These are phyloP conservation scores for Drosophila parabipectinata DNA, from an alignment of 1,140 invertebrate genomes.

Conservation along the genomic window DNA sequence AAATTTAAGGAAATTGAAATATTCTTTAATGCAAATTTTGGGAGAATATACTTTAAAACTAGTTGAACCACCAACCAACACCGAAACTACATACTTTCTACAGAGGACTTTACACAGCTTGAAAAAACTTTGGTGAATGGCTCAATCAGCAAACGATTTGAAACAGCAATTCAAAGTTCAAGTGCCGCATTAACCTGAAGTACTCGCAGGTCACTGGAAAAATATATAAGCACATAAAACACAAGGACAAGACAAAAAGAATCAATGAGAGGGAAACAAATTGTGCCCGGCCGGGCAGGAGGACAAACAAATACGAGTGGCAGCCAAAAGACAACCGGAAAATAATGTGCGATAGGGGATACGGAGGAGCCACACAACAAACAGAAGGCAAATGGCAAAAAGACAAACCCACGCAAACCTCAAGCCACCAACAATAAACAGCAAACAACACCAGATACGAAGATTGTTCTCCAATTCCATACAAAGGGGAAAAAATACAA, in stretches of 20 bases:
- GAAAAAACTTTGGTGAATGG: slow-evolving; percentile 3
- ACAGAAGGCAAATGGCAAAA: slow-evolving; percentile 46
- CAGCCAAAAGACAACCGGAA: slow-evolving; percentile 56
- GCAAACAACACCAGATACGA: slow-evolving; percentile 21
- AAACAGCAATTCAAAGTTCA: slow-evolving; percentile 49
- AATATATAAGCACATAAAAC: slow-evolving; percentile 9
- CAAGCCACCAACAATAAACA: slow-evolving; percentile 43
- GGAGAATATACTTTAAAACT: neutral
- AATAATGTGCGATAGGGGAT: slow-evolving; percentile 51
- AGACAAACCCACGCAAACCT: slow-evolving; percentile 45
- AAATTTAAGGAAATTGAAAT: neutral
- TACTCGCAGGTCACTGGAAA: slow-evolving; percentile 29
- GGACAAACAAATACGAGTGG: slow-evolving; percentile 57
- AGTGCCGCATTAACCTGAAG: slow-evolving; percentile 48
- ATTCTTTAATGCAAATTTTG: neutral
- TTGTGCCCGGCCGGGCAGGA: slow-evolving; percentile 40
- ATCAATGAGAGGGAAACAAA: slow-evolving; percentile 58
- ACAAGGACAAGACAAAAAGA: slow-evolving; percentile 23
- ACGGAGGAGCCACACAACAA: slow-evolving; percentile 25
- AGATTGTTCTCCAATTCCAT: slow-evolving; percentile 36
- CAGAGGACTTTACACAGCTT: neutral
- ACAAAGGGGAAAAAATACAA: slow-evolving; percentile 34
- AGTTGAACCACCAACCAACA: neutral
- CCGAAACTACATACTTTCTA: neutral
- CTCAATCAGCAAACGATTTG: slow-evolving; percentile 35